Conservation (phyloP, 2,888 invertebrate species). For the Tetramorium bicarinatum region DNA sequence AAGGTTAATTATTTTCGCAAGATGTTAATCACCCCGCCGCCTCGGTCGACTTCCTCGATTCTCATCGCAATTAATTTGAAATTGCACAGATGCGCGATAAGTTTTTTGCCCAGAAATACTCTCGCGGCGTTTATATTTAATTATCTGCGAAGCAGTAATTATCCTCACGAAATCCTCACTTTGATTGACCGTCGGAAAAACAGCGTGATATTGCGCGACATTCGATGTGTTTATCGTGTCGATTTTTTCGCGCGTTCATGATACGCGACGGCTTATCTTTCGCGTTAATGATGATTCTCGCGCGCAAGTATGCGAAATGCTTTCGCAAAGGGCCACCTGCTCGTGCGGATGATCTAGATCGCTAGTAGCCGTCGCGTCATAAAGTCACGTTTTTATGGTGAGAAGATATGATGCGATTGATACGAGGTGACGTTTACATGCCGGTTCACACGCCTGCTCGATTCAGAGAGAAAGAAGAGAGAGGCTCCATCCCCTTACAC, state of each 20-base stretch:
- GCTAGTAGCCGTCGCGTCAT: slow-evolving; percentile 59
- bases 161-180: slow-evolving; percentile 4
- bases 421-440: slow-evolving; percentile 42
- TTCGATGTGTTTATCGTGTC: not conserved
- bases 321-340: slow-evolving; percentile 49
- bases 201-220: not conserved
- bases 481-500: slow-evolving; percentile 11
- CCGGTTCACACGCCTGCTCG: slow-evolving; percentile 84
- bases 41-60: slow-evolving; percentile 51
- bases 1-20: slow-evolving; percentile 47
- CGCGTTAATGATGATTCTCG: slow-evolving; percentile 10
- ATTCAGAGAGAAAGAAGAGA: slow-evolving; percentile 61
- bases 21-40: slow-evolving; percentile 39
- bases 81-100: slow-evolving; percentile 47
- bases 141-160: slow-evolving; percentile 27
- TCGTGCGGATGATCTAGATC: slow-evolving; percentile 38
- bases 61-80: slow-evolving; percentile 55
- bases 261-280: not conserved
- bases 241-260: not conserved
- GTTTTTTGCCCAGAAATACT: slow-evolving; percentile 19
- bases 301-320: slow-evolving; percentile 26
- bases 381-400: slow-evolving; percentile 79
- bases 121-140: slow-evolving; percentile 35
- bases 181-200: slow-evolving; percentile 35
- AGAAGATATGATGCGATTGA: slow-evolving; percentile 70